phyloP scores from a whole-genome alignment of 2,888 invertebrate genomes.

The Teleiodes luculella region DNA sequence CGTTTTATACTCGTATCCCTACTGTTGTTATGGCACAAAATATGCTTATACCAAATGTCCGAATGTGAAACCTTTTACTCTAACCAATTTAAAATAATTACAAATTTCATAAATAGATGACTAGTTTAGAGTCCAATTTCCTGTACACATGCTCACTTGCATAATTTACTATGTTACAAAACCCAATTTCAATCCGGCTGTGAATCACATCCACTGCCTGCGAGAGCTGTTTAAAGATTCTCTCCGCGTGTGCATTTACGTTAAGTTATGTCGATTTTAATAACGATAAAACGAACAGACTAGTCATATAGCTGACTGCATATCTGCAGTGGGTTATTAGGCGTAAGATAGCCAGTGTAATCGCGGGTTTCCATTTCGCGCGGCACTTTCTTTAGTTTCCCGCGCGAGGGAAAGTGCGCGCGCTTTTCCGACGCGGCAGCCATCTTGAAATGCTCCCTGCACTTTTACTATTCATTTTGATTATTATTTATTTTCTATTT shows the following conservation, averaged over 20 bases:
- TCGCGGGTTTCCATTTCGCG: conserved; percentile 73
- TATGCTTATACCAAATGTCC: no score
- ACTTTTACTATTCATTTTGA: conserved; percentile 16
- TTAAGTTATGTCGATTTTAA: conserved; percentile 9
- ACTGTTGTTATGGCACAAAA: conserved; percentile 11
- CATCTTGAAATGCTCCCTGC: conserved; percentile 55
- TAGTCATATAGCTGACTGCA: conserved; percentile 7
- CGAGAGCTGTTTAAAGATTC: not conserved
- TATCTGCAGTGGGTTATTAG: conserved; percentile 43
- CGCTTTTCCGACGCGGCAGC: conserved; percentile 66
- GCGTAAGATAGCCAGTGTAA: conserved; percentile 57
- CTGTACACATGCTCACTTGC: not conserved
- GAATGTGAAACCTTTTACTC: no score
- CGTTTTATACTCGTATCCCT: conserved; percentile 33
- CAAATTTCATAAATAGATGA: no score
- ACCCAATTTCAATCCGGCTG: not conserved
- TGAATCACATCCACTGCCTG: conserved; percentile 1
- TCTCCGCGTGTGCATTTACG: not conserved
- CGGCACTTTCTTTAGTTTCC: conserved; percentile 74
- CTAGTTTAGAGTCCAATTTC: not conserved
- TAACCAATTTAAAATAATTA: no score
- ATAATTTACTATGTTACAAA: not conserved
- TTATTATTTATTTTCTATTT: conserved; percentile 5
- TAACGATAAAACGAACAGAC: conserved; percentile 3
- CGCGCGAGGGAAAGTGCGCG: conserved; percentile 72